Evolutionary conservation across 2,797 vertebrate species (phyloP).

Genomic region (Hylomyscus alleni): DNA sequence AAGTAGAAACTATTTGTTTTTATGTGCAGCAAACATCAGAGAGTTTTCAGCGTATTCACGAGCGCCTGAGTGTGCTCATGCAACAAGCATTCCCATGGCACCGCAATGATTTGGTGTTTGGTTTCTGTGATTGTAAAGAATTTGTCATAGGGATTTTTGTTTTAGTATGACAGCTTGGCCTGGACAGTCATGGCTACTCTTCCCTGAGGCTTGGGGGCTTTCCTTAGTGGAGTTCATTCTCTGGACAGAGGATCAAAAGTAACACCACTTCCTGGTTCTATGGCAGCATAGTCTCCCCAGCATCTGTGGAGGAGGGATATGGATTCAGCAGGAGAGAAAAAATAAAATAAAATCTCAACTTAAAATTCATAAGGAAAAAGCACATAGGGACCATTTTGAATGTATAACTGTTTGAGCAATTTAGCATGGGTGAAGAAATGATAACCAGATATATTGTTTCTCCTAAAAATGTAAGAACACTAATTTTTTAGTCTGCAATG

Average conservation of each 20-base stretch:
- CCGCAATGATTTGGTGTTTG: neutral
- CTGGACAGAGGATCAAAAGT: neutral
- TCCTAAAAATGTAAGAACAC: conserved; percentile 19
- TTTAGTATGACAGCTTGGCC: neutral
- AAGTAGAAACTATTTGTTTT: conserved; percentile 17
- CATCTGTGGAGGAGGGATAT: neutral
- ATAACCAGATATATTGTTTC: conserved; percentile 11
- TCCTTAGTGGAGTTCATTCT: neutral
- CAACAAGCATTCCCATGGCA: neutral
- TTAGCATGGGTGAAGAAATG: neutral
- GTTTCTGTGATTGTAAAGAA: neutral
- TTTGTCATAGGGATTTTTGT: neutral
- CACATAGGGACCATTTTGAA: neutral
- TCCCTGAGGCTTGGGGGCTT: neutral
- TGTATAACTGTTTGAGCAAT: neutral
- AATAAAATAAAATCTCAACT: neutral
- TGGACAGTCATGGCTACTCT: neutral
- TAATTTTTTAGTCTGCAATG: conserved; percentile 1
- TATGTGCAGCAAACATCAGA: neutral
- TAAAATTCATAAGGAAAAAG: conserved; percentile 6
- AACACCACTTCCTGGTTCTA: neutral
- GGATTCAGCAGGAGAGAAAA: neutral
- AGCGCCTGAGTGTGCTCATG: neutral
- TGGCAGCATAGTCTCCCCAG: neutral
- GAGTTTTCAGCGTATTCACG: neutral